Conservation (phyloP, 2,797 vertebrate genomes). For the Onychomys leucogaster region DNA sequence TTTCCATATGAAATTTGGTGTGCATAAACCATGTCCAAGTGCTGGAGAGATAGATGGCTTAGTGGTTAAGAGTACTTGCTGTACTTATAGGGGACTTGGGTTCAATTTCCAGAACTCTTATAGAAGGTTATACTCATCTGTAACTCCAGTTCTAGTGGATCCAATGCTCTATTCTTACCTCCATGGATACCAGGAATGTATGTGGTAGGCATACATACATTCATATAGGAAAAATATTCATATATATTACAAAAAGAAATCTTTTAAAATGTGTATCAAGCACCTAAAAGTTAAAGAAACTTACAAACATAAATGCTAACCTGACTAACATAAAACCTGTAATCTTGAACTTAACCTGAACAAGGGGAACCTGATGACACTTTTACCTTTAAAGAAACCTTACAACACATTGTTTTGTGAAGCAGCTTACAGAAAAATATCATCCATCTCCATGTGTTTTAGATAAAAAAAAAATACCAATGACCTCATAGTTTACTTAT, state of each 20-base stretch:
- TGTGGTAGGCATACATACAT: neutral
- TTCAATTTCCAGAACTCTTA: neutral
- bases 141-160: neutral
- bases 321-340: neutral
- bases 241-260: neutral
- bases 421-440: neutral
- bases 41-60: neutral
- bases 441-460: neutral
- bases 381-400: neutral
- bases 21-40: neutral
- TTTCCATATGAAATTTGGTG: neutral
- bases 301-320: neutral
- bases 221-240: neutral
- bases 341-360: neutral
- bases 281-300: neutral
- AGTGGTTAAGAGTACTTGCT: neutral
- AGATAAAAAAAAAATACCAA: neutral
- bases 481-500: neutral
- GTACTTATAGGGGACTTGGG: neutral
- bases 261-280: neutral
- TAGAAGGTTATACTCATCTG: neutral
- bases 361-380: too few relatives aligned
- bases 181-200: neutral
- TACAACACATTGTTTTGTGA: neutral
- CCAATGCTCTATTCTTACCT: neutral